Evolutionary conservation across 2,797 vertebrate species (phyloP), one percentile per base, ranked within the genome.

Genomic region (Lophius americanus): DNA sequence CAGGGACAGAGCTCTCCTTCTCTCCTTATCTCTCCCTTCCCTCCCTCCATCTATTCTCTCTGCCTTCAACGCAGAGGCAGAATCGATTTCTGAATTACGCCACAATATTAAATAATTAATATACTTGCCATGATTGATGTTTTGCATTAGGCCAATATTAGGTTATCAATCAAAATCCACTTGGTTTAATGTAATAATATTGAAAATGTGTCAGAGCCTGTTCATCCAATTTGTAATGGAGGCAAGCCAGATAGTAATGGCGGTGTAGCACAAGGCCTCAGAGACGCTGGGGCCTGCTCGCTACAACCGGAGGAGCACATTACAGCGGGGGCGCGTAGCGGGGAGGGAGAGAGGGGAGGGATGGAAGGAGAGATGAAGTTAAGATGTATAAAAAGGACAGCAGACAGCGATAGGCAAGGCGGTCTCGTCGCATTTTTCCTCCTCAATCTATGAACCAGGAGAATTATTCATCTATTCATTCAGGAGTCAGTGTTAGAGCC

Each of bases 31-130:
- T 64, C 90, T 73, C 60, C 63, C 60, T 66, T 62, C 63, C 37
- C 39, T 81, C 75, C 72, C 75, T 81, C 73, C 69, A 74, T 75
- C 74, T 56, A 9, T 62, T 70, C 72, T 52, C 69, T 33, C 68
- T 71, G 73, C 76, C 81, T 88, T 82, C 80, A 80, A 82, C 68
- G 52, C 79, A 77, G 78, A 76, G 70, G 82, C 83, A 57, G 91
- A 96, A 98, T 98, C 78, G 96, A 98, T 98, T 96, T 96, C 94
- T 97, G 95, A 97, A 98, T 99, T 99, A 99, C 95, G 92, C 95
- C 94, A 95, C 94, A 94, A 98, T 99, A 98, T 99, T 98, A 98
- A 99, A 99, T 99, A 99, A 99, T 99, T 98, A 98, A 99, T 99
- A 99, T 96, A 99, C 96, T 98, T 93, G 96, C 96, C 93, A 90